Evolutionary conservation across 2,797 vertebrate genomes (phyloP), one percentile per base, ranked within the genome.

Genomic region (Morus bassanus): DNA sequence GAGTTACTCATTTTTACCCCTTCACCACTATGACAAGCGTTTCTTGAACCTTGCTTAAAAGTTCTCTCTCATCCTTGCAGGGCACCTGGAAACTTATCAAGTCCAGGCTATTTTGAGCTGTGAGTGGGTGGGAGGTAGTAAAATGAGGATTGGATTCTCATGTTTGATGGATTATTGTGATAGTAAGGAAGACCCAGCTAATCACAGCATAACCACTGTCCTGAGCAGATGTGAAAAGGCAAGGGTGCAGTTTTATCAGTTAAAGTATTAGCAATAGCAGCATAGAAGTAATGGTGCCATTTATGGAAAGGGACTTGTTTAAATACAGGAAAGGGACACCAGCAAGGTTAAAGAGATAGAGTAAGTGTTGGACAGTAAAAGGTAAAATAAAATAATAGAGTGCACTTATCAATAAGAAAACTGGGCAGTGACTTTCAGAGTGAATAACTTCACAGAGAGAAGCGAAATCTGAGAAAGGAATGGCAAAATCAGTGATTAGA

Each of bases 1-100:
- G 74, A 95, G 48, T 87, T 95, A 96, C 59, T 94, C 39, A 87
- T 94, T 95, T 95, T 95, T 95, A 95, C 59, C 69, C 83, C 74
- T 96, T 96, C 70, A 93, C 88, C 69, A 72, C 73, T 90, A 41
- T 79, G 89, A 88, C 77, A 95, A 93, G 74, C 33, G 6, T 95
- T 96, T 96, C 73, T 91, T 95, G 76, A 95, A 91, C 88, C 30
- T 94, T 84, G 33, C 67, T 88, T 90, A 25, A 48, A 96, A 95
- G 74, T 91, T 95, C 69, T 96, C 28, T 79, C 74, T 91, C 53
- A 88, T 86, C 50, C 48, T 94, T 95, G 39, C 39, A 84, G 91
- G 94, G 88, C 91, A 93, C 76, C 77, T 96, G 89, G 91, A 95
- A 94, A 48, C 60, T 72, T 93, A 83, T 78, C 87, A 94, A 85